These are phyloP conservation scores for Cerceris ruficornis DNA, from an alignment of 2,888 invertebrate species.

Conservation along the genomic window DNA sequence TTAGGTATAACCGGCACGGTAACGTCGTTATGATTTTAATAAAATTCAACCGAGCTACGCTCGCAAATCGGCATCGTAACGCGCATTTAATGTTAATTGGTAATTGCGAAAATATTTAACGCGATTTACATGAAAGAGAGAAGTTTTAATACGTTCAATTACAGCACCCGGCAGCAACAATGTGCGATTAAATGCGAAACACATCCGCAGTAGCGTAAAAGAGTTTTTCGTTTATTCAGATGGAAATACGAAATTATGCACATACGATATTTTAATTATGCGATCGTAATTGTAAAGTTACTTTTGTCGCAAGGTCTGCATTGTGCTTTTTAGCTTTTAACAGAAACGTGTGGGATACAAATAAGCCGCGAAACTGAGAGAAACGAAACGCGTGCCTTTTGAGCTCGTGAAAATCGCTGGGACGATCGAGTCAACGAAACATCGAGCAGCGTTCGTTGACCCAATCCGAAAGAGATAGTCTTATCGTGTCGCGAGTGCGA, in stretches of 20 bases:
- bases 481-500: constrained; percentile 49
- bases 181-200: constrained; percentile 5
- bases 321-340: constrained; percentile 44
- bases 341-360: constrained; percentile 19
- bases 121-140: not conserved
- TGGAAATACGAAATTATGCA: constrained; percentile 17
- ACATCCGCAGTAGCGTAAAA: constrained; percentile 15
- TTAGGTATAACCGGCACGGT: too few species aligned
- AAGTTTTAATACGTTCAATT: constrained; percentile 1
- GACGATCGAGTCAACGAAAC: not conserved
- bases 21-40: not conserved
- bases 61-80: not conserved
- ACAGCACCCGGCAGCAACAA: not conserved
- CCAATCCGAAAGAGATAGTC: constrained; percentile 50
- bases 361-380: constrained; percentile 3
- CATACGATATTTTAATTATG: constrained; percentile 37
- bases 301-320: constrained; percentile 36
- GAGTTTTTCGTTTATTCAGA: constrained; percentile 25
- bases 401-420: not conserved
- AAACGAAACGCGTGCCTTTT: not conserved
- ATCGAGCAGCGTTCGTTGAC: constrained; percentile 57
- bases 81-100: not conserved
- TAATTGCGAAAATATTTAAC: constrained; percentile 5
- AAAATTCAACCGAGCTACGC: not conserved
- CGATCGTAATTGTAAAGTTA: constrained; percentile 49